Base-by-base conservation (phyloP, 2,888 invertebrate species). In the Pterostichus niger region DNA sequence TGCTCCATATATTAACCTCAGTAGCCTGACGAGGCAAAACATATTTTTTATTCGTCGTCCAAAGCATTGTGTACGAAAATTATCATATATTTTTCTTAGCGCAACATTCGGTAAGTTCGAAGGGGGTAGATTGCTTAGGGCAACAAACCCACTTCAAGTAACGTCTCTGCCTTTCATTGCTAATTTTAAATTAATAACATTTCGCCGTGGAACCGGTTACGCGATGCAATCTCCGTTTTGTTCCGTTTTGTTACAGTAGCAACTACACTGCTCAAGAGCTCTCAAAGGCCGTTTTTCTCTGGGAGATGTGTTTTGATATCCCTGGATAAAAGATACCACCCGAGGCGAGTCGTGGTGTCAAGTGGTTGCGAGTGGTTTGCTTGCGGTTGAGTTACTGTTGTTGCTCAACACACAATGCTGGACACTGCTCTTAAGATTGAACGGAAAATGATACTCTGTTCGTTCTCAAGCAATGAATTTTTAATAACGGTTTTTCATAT, bases 141-240 rank as follows among this genome's bases (percentile, higher is more conserved):
- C 44, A 61, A 71, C 71, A 56, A 73, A 59, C 71, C 81, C 81
- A 81, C 81, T 81, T 81, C 15, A 81, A 71, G 73, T 81, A 81
- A 81, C 81, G 81, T 81, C 81, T 81, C 40, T 73, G 73, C 71
- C 81, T 52, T 81, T 81, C 73, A 73, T 56, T 73, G 73, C 81
- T 81, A 81, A 81, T 81, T 81, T 81, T 81, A 81, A 81, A 81
- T 81, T 81, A 81, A 81, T 81, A 81, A 81, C 81, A 81, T 81
- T 81, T 81, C 35, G 31, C 54, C 11, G 24, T 46, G 54, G 52
- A 81, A 81, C 81, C 81, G 73, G 81, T 81, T 81, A 2, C n/a
- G 33, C 54, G 54, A 31, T 56, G 59, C 35, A 10, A 61, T 77
- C 77, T 59, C 54, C 52, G n/a, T 35, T 17, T 10, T 24, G 49